Percentiles rank a stretch among this genome's conserved stretches.
Conservation (phyloP, 2,797 vertebrate species). For the Phrynocephalus vlangalii region DNA sequence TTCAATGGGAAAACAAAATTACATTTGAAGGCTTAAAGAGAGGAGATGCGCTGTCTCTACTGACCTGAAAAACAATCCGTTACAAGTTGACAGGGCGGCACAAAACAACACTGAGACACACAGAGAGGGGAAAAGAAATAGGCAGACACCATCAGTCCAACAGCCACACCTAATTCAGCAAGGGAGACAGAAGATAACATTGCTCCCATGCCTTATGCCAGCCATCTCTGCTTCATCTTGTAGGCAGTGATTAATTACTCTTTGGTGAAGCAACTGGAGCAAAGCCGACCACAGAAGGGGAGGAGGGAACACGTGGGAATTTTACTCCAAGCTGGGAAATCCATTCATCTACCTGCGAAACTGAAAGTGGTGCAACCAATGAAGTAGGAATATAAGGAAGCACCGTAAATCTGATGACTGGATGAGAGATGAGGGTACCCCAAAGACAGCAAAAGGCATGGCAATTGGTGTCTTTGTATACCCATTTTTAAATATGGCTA, state of each 20-base stretch:
- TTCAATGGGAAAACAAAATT: conserved; percentile 49
- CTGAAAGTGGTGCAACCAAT: conserved; percentile 46
- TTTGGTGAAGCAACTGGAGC: conserved; percentile 52
- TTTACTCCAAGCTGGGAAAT: conserved; percentile 17
- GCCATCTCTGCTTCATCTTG: conserved; percentile 39
- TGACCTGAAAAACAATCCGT: conserved; percentile 40
- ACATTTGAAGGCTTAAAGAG: conserved; percentile 40
- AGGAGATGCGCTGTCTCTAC: not conserved
- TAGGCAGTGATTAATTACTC: conserved; percentile 57
- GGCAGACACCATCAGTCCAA: conserved; percentile 41
- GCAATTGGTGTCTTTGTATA: not conserved
- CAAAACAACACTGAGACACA: not conserved
- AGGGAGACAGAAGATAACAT: conserved; percentile 47
- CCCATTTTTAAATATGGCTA: conserved; percentile 18
- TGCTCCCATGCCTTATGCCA: conserved; percentile 45
- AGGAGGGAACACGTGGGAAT: conserved; percentile 34
- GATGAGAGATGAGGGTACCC: conserved; percentile 22
- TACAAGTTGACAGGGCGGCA: conserved; percentile 52
- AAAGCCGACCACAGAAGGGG: conserved; percentile 24
- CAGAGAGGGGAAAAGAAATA: conserved; percentile 29
- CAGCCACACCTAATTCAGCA: conserved; percentile 44
- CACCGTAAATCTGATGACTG: conserved; percentile 27
- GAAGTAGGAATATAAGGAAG: not conserved
- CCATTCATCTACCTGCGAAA: conserved; percentile 41
- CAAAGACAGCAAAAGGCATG: conserved; percentile 3